These are phyloP conservation scores for Selene dorsalis DNA, from an alignment of 2,797 vertebrate genomes.

Conservation along the genomic window DNA sequence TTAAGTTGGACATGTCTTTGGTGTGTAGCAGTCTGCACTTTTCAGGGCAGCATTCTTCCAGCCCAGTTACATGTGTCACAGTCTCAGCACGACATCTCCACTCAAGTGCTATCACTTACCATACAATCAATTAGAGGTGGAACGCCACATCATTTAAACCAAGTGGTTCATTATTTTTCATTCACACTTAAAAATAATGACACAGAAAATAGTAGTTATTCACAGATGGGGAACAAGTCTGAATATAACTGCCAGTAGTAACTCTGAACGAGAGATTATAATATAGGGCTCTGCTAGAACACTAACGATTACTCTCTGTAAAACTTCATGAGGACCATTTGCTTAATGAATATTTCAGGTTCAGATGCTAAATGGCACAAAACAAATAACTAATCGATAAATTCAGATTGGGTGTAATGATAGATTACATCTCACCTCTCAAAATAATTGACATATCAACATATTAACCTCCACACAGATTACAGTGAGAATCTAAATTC, in stretches of 20 bases:
- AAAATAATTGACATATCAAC: not conserved
- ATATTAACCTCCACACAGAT: slow-evolving; percentile 9
- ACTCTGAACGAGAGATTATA: not conserved
- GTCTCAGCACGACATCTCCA: not conserved
- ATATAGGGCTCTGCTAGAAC: no score
- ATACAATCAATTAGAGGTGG: slow-evolving; percentile 2
- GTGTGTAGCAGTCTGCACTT: not conserved
- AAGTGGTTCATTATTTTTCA: not conserved
- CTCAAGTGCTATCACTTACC: not conserved
- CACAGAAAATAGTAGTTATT: not conserved
- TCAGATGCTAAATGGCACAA: slow-evolving; percentile 17
- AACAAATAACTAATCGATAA: slow-evolving; percentile 23
- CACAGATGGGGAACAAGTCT: not conserved
- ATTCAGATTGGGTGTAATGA: slow-evolving; percentile 32
- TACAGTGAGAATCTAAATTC: slow-evolving; percentile 10
- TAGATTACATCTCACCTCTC: slow-evolving; percentile 21
- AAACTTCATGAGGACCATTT: slow-evolving; percentile 28
- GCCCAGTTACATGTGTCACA: not conserved
- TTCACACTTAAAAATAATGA: not conserved
- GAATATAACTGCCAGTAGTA: not conserved
- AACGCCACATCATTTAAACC: not conserved
- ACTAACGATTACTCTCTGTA: slow-evolving; percentile 33
- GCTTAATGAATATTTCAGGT: slow-evolving; percentile 31
- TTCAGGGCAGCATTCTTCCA: not conserved
- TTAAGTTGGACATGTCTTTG: slow-evolving; percentile 3